Conservation (phyloP, 2,888 invertebrate genomes). For the Apamea crenata region DNA sequence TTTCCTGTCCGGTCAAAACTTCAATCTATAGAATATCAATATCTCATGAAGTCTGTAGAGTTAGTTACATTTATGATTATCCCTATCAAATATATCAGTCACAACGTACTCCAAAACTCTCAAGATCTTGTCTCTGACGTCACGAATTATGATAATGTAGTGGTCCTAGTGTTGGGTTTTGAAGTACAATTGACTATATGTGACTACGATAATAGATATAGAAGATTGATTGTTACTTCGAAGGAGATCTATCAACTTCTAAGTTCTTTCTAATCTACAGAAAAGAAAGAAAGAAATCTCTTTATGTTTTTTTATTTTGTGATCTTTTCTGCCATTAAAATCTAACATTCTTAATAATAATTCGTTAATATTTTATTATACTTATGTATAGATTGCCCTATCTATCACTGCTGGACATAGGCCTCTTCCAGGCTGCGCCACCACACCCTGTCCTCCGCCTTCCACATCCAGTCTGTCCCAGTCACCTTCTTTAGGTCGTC, state of each 20-base stretch:
- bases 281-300: background rate
- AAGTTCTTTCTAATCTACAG: background rate
- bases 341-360: no score
- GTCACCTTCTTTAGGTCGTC: no score
- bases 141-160: slow-evolving; percentile 9
- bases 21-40: background rate
- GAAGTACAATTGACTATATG: slow-evolving; percentile 3
- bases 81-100: slow-evolving; percentile 1
- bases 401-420: no score
- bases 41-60: background rate
- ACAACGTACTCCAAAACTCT: background rate
- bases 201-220: background rate
- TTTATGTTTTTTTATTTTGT: background rate
- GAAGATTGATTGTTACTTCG: background rate
- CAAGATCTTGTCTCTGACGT: slow-evolving; percentile 12
- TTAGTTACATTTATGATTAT: background rate
- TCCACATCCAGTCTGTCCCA: no score
- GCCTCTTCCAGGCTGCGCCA: no score
- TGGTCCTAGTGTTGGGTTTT: background rate
- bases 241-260: background rate
- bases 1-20: background rate
- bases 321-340: background rate
- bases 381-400: background rate
- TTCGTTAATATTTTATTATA: no score
- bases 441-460: no score